Evolutionary conservation across 2,888 invertebrate species (phyloP), one percentile per base, ranked within the genome.

Genomic region (Thera britannica): DNA sequence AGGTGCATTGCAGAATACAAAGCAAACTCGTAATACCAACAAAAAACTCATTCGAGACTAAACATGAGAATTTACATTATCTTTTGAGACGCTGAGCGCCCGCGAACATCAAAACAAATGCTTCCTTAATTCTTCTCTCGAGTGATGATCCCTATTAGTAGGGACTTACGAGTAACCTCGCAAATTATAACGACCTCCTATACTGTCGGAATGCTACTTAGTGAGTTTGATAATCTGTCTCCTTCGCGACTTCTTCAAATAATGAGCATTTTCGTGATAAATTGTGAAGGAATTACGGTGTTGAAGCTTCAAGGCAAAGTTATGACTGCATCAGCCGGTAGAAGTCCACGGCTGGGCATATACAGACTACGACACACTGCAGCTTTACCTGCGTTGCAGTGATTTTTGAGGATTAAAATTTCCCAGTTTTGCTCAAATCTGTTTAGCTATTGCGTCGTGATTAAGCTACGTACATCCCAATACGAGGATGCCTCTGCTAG

Each of bases 81-180:
- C 74, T 74, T 78, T 80, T 82, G 83, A 80, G 78, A 79, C 76
- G 73, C 58, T 72, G 72, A 81, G 79, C 79, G 76, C 79, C 84
- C 83, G 83, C 79, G 83, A 90, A 92, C 92, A 92, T 86, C 87
- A 91, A 90, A 92, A 92, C 92, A 92, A 93, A 89, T 90, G 87
- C 86, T 85, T 82, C 81, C 84, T 86, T 90, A 89, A 90, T 90
- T 89, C 91, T 88, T 86, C 89, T 83, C 85, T 71, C 81, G 77
- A 83, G 83, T 89, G 93, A 92, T 93, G 88, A 93, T 93, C 93
- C 93, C 89, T 92, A 93, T 93, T 92, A 92, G 89, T 85, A 84
- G 79, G 83, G 93, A 86, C 91, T 92, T 92, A 92, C 77, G 82
- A 84, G 88, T 89, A 90, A 92, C 92, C 92, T 90, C 87, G 87